Percentiles rank a stretch among this genome's conserved stretches.
Evolutionary conservation across 2,888 invertebrate genomes (phyloP).

Genomic region (Tipula lateralis): DNA sequence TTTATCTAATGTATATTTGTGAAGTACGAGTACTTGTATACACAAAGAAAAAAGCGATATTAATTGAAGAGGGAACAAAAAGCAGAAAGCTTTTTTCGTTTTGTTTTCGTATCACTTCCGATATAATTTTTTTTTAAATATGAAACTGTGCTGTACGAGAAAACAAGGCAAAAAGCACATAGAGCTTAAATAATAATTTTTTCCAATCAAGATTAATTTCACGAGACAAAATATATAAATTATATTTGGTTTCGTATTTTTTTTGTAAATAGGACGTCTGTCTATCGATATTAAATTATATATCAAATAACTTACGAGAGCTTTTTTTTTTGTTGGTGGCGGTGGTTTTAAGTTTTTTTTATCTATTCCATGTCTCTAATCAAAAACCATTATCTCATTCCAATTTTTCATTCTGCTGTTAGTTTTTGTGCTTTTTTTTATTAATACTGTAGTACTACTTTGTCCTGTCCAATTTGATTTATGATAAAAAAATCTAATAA

Average conservation of each 20-base stretch:
- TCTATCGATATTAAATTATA: conserved; percentile 24
- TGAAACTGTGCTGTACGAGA: background rate
- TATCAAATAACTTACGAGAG: conserved; percentile 11
- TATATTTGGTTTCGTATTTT: background rate
- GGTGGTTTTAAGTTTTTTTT: background rate
- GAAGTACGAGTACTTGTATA: background rate
- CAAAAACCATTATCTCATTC: conserved; percentile 4
- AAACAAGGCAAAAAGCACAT: background rate
- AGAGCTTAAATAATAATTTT: background rate
- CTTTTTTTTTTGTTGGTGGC: background rate
- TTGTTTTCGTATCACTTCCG: background rate
- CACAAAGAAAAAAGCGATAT: background rate
- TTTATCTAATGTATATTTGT: background rate
- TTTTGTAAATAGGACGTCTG: background rate
- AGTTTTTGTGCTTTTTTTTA: background rate
- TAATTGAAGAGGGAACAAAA: background rate
- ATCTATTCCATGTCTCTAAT: background rate
- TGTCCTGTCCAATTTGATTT: conserved; percentile 19
- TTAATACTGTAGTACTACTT: background rate
- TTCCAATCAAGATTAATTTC: conserved; percentile 15
- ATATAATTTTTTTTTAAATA: background rate
- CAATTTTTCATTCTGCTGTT: background rate
- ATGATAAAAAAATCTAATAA: background rate
- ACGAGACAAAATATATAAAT: conserved; percentile 1
- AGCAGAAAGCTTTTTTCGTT: background rate